These are phyloP conservation scores for Acanthaster planci DNA, from an alignment of 35 echinoderm and acorn worm species.

Conservation along the genomic window DNA sequence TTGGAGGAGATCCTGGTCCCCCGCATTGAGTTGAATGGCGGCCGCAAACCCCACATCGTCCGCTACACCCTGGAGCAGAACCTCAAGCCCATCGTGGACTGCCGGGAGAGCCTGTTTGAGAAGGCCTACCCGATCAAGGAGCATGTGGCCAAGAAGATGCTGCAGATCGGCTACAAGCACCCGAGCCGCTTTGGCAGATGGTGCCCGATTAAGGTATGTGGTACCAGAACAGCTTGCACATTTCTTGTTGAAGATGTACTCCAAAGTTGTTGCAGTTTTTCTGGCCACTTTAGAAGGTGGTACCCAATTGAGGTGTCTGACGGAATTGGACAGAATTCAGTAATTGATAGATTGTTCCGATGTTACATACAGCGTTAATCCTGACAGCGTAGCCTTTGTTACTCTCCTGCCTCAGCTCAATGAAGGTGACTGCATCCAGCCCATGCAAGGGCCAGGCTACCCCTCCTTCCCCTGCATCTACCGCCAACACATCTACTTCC, in stretches of 20 bases:
- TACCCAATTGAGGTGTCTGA: too few species aligned
- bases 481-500: conserved; percentile 88
- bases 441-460: conserved; percentile 93
- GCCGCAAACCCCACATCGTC: conserved; percentile 94
- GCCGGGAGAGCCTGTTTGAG: conserved; percentile 91
- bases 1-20: conserved; percentile 92
- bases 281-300: too few species aligned
- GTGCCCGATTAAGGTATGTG: conserved; percentile 80
- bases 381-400: neutral
- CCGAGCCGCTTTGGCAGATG: conserved; percentile 88
- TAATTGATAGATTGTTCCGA: too few species aligned
- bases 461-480: conserved; percentile 80
- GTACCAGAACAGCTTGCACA: too few species aligned
- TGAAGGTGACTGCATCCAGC: conserved; percentile 86
- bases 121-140: conserved; percentile 94
- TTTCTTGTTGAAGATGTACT: too few species aligned
- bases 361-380: too few species aligned
- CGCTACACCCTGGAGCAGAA: conserved; percentile 90
- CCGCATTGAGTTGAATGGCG: conserved; percentile 91
- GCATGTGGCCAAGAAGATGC: conserved; percentile 86
- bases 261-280: too few species aligned
- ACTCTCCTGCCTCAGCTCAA: conserved; percentile 14
- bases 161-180: conserved; percentile 97
- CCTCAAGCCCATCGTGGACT: conserved; percentile 76
- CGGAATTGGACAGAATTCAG: too few species aligned